A percentile compares a stretch with the other conserved stretches of the same genome.
Evolutionary conservation across 2,797 vertebrate species (phyloP).

Genomic region (Thamnophis elegans): DNA sequence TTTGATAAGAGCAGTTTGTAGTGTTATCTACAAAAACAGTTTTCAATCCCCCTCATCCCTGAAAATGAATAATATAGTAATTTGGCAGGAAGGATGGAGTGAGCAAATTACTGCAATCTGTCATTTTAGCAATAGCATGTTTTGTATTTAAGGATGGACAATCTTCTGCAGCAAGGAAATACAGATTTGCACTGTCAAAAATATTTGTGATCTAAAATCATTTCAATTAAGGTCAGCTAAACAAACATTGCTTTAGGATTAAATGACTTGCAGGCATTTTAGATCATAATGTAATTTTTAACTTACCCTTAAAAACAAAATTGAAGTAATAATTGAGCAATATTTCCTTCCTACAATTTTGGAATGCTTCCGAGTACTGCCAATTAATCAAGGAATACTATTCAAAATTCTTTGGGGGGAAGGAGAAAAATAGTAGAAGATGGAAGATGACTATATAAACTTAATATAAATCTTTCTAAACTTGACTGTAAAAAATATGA

Average conservation of each 20-base stretch:
- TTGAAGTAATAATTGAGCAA: neutral
- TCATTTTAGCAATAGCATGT: slow-evolving; percentile 68
- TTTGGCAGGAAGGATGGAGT: slow-evolving; percentile 56
- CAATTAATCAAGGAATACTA: neutral
- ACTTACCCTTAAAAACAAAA: neutral
- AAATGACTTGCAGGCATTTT: neutral
- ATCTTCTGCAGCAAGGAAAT: slow-evolving; percentile 71
- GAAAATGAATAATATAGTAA: slow-evolving; percentile 63
- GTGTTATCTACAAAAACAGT: slow-evolving; percentile 69
- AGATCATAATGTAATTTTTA: neutral
- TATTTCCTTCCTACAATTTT: neutral
- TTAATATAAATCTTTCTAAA: no score
- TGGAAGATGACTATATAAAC: neutral
- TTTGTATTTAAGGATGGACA: slow-evolving; percentile 68
- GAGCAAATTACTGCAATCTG: slow-evolving; percentile 64
- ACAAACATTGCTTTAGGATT: neutral
- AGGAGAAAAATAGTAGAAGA: neutral
- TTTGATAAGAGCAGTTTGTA: slow-evolving; percentile 46
- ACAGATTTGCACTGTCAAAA: slow-evolving; percentile 76
- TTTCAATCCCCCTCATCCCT: slow-evolving; percentile 69
- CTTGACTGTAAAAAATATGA: no score
- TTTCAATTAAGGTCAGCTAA: neutral
- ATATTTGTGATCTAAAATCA: slow-evolving; percentile 61
- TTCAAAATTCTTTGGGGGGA: neutral
- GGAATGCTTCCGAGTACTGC: neutral